phyloP scores from a whole-genome alignment of 2,113 vertebrate genomes.

The Brachypteracias leptosomus region DNA sequence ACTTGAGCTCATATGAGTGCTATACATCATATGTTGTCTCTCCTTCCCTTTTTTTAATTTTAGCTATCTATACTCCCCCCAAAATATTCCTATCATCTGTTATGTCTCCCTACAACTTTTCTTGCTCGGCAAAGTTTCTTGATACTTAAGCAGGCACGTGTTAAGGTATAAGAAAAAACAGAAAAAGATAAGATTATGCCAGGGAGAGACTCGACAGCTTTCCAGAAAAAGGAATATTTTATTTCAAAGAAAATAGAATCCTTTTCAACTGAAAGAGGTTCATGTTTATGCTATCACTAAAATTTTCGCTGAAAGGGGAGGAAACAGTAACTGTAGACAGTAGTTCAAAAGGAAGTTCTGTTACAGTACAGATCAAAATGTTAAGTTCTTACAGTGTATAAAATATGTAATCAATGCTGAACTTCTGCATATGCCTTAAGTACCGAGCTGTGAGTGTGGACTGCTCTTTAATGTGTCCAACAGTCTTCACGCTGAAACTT shows the following conservation, averaged over 20 bases:
- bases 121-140: not conserved
- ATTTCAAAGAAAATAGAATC: not conserved
- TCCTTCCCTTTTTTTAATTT: not conserved
- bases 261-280: not conserved
- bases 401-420: not conserved
- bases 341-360: slow-evolving; percentile 8
- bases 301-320: not conserved
- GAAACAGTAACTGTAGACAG: not conserved
- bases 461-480: not conserved
- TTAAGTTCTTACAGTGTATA: not conserved
- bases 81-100: not conserved
- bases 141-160: not conserved
- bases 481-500: not conserved
- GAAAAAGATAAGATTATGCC: not conserved
- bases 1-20: not conserved
- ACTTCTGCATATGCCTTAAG: not conserved
- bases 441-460: not conserved
- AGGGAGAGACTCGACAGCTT: not conserved
- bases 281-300: not conserved
- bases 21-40: not conserved
- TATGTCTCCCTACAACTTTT: not conserved
- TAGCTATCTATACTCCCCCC: not conserved
- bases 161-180: not conserved
- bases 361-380: not conserved
- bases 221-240: not conserved